Evolutionary conservation across 2,113 vertebrate genomes (phyloP).

Genomic region (Psettodes erumei): DNA sequence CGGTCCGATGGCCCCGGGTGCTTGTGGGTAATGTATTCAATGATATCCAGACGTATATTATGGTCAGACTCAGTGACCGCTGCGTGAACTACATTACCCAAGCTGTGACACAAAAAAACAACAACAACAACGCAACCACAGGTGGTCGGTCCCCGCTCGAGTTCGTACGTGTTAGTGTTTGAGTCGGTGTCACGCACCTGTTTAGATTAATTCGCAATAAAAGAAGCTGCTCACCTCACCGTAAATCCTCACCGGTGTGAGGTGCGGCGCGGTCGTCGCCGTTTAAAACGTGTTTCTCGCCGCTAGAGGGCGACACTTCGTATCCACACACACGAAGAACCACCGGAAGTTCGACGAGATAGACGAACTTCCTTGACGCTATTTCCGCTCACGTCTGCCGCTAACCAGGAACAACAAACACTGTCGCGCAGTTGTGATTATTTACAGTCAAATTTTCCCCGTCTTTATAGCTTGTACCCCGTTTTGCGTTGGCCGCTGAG

Average conservation of each 20-base stretch:
- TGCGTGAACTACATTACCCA: slow-evolving; percentile 65
- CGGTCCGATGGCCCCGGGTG: neutral
- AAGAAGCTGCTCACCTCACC: neutral
- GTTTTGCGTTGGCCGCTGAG: neutral
- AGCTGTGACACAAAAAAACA: too few species aligned
- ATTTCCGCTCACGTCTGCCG: too few species aligned
- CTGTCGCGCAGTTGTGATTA: neutral
- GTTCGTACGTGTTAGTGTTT: too few species aligned
- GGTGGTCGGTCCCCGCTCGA: too few species aligned
- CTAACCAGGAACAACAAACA: neutral
- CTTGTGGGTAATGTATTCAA: slow-evolving; percentile 64
- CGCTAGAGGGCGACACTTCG: slow-evolving; percentile 10
- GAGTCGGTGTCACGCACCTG: neutral
- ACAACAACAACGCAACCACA: too few species aligned
- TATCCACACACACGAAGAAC: neutral
- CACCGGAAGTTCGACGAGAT: neutral
- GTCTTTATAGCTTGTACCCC: neutral
- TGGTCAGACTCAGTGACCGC: rapidly evolving
- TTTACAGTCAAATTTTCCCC: neutral
- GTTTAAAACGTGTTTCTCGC: too few species aligned
- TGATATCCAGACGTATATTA: rapidly evolving
- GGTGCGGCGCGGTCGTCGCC: too few species aligned
- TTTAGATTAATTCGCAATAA: neutral
- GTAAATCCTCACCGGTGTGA: neutral
- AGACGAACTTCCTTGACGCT: slow-evolving; percentile 31